These are phyloP conservation scores for Aradus depressus DNA, from an alignment of 2,888 invertebrate species.

Conservation along the genomic window DNA sequence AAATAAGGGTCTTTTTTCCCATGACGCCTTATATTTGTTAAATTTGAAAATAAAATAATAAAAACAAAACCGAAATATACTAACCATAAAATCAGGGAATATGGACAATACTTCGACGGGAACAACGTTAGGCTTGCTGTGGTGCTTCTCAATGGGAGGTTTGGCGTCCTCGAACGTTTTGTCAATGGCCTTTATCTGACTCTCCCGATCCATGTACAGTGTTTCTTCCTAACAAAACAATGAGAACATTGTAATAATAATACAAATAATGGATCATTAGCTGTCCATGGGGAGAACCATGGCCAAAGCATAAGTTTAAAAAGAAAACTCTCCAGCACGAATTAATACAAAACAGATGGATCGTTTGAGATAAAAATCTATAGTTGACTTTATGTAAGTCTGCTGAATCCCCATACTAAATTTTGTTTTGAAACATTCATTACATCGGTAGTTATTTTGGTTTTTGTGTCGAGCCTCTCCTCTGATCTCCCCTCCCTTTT, in stretches of 20 bases:
- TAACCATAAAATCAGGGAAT: slow-evolving; percentile 83
- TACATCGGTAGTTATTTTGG: too few relatives aligned
- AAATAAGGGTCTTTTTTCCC: not conserved
- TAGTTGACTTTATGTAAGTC: not conserved
- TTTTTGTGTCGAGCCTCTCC: too few relatives aligned
- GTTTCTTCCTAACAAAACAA: slow-evolving; percentile 61
- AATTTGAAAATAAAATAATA: not conserved
- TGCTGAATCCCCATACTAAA: not conserved
- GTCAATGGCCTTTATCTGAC: slow-evolving; percentile 90
- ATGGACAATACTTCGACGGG: slow-evolving; percentile 81
- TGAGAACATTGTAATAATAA: not conserved
- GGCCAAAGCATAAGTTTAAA: too few relatives aligned
- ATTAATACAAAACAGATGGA: not conserved
- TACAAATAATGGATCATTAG: not conserved
- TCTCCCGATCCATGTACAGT: slow-evolving; percentile 89
- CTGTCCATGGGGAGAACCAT: not conserved
- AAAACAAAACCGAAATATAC: not conserved
- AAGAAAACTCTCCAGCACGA: too few relatives aligned
- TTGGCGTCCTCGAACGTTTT: slow-evolving; percentile 91
- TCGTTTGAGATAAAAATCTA: not conserved
- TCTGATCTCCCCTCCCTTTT: too few relatives aligned
- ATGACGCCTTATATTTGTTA: not conserved
- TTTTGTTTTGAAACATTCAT: too few relatives aligned
- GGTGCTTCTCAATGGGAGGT: slow-evolving; percentile 76
- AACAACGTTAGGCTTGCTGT: slow-evolving; percentile 89